Conservation (phyloP, 2,888 invertebrate species). For the Bibio marci region DNA sequence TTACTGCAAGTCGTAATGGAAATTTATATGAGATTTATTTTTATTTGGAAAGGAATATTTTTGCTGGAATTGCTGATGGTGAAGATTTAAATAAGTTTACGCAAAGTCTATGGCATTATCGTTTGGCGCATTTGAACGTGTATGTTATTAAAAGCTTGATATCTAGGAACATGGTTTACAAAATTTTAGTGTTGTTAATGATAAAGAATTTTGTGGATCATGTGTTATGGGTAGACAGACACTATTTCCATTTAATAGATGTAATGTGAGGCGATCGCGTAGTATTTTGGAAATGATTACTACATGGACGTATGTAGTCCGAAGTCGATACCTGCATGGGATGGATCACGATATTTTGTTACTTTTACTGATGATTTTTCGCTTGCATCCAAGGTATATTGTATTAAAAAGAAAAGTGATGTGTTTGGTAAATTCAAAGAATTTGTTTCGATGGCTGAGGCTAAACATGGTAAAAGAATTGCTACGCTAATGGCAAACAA, state of each 20-base stretch:
- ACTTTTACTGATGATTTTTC: constrained; percentile 2
- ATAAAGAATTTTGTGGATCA: constrained; percentile 2
- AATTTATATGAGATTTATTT: background rate
- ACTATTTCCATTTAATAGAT: background rate
- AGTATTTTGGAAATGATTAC: constrained; percentile 2
- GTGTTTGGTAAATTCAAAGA: constrained; percentile 3
- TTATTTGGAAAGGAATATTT: too few species aligned
- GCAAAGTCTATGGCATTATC: constrained; percentile 2
- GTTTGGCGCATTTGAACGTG: background rate
- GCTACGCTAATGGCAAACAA: constrained; percentile 1
- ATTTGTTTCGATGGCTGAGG: background rate
- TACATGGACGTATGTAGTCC: constrained; percentile 2
- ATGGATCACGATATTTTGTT: background rate
- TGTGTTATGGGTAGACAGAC: constrained; percentile 4
- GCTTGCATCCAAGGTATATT: constrained; percentile 1
- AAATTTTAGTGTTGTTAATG: background rate
- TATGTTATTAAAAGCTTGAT: background rate
- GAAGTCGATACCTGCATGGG: background rate
- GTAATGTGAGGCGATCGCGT: background rate
- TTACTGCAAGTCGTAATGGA: background rate
- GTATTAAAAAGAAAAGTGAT: constrained; percentile 1
- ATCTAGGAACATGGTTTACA: background rate
- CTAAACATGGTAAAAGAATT: background rate
- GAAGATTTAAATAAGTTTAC: background rate
- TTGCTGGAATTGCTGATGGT: background rate